Percentiles rank a stretch among this genome's conserved stretches.
Evolutionary conservation across 2,888 invertebrate species (phyloP).

Genomic region (Nephrotoma guestfalica): DNA sequence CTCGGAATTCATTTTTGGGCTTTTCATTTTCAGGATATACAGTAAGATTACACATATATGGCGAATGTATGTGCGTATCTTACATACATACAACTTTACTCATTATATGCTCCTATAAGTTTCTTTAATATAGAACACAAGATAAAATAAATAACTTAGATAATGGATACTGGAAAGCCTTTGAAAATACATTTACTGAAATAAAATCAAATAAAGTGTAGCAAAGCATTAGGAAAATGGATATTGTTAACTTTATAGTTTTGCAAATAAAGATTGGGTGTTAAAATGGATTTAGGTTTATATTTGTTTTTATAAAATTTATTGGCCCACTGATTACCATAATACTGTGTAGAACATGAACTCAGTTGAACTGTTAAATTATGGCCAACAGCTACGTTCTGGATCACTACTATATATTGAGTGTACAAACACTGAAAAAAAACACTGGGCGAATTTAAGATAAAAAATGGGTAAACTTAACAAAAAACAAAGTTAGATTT

Average conservation of each 20-base stretch:
- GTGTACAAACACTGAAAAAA: too few relatives aligned
- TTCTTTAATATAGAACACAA: not conserved
- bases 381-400: too few relatives aligned
- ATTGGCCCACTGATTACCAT: not conserved
- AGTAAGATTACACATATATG: not conserved
- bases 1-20: not conserved
- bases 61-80: not conserved
- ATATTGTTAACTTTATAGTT: not conserved
- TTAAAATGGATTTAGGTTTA: not conserved
- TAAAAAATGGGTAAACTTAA: too few relatives aligned
- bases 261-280: not conserved
- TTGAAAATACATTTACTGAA: not conserved
- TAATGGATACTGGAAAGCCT: not conserved
- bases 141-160: not conserved
- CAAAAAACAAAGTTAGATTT: too few relatives aligned
- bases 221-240: not conserved
- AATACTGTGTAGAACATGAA: too few relatives aligned
- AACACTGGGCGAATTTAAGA: too few relatives aligned
- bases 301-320: not conserved
- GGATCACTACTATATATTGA: too few relatives aligned
- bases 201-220: not conserved
- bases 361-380: too few relatives aligned
- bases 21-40: not conserved
- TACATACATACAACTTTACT: not conserved
- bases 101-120: not conserved